phyloP scores from a whole-genome alignment of 2,797 vertebrate genomes.

The Enteromius fasciolatus region DNA sequence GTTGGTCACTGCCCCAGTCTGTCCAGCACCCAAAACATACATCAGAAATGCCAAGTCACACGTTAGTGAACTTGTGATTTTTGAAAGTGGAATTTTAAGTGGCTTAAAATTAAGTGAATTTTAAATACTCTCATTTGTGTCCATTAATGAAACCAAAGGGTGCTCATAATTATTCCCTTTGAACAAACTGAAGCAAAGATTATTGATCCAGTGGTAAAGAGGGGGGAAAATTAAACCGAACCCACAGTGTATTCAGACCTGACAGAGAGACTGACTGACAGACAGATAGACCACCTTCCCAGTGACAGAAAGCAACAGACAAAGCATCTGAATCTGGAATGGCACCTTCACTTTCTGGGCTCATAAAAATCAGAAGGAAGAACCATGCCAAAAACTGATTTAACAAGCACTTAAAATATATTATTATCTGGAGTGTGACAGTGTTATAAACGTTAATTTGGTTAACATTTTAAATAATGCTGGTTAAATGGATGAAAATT shows the following conservation, averaged over 20 bases:
- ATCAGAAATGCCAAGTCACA: constrained; percentile 15
- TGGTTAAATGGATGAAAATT: not conserved
- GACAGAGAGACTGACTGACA: constrained; percentile 37
- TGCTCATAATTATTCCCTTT: not conserved
- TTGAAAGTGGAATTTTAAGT: not conserved
- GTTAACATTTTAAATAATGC: not conserved
- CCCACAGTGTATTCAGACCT: not conserved
- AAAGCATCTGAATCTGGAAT: constrained; percentile 17
- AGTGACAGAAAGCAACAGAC: constrained; percentile 48
- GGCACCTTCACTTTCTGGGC: not conserved
- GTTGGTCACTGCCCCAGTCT: constrained; percentile 87
- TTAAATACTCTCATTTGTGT: not conserved
- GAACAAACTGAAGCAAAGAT: not conserved
- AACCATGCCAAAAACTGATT: not conserved
- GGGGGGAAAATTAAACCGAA: not conserved
- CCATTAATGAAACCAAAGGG: not conserved
- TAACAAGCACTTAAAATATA: not conserved
- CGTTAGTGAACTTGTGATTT: constrained; percentile 17
- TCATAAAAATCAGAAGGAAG: not conserved
- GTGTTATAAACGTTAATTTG: not conserved
- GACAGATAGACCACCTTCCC: constrained; percentile 73
- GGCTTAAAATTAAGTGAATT: not conserved
- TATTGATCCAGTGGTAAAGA: not conserved
- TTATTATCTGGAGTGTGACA: not conserved
- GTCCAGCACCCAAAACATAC: constrained; percentile 66